Percentiles rank a stretch among this genome's conserved stretches.
Evolutionary conservation across 2,797 vertebrate genomes (phyloP).

Genomic region (Sebastes ruberrimus): DNA sequence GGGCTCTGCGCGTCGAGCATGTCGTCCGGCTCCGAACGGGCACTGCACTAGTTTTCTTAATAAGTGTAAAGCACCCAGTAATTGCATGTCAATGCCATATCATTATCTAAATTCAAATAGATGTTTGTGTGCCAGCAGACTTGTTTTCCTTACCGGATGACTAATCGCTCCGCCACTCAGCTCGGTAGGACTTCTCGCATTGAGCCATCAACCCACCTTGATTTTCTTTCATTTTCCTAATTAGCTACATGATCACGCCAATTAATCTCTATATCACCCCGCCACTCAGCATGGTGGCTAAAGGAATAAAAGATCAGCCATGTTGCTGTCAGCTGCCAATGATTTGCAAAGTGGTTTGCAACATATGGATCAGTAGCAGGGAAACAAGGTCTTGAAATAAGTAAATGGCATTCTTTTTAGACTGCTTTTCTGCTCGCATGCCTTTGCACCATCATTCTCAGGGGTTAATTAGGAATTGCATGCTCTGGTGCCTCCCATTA

Average conservation of each 20-base stretch:
- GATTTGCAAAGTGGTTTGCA: conserved; percentile 30
- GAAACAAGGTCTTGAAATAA: conserved; percentile 13
- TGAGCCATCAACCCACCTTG: conserved; percentile 33
- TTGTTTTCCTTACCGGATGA: not conserved
- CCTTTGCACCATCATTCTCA: conserved; percentile 45
- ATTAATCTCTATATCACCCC: conserved; percentile 47
- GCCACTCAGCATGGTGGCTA: conserved; percentile 13
- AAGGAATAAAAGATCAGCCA: conserved; percentile 24
- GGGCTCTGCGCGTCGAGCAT: not conserved
- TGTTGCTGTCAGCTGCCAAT: conserved; percentile 16
- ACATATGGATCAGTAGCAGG: conserved; percentile 11
- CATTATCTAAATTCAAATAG: not conserved
- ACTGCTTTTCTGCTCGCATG: conserved; percentile 37
- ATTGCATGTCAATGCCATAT: not conserved
- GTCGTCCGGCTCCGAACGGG: not conserved
- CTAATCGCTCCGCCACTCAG: not conserved
- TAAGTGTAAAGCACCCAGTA: not conserved
- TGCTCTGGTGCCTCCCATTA: conserved; percentile 63
- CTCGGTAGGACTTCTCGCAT: not conserved
- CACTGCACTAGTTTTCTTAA: not conserved
- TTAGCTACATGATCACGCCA: conserved; percentile 48
- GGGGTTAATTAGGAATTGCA: conserved; percentile 71
- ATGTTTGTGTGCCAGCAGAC: conserved; percentile 4
- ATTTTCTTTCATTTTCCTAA: conserved; percentile 63
- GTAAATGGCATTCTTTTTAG: conserved; percentile 36